Evolutionary conservation across 1,140 invertebrate species (phyloP), one percentile per base, ranked within the genome.

Genomic region (Hypsibius dujardini): DNA sequence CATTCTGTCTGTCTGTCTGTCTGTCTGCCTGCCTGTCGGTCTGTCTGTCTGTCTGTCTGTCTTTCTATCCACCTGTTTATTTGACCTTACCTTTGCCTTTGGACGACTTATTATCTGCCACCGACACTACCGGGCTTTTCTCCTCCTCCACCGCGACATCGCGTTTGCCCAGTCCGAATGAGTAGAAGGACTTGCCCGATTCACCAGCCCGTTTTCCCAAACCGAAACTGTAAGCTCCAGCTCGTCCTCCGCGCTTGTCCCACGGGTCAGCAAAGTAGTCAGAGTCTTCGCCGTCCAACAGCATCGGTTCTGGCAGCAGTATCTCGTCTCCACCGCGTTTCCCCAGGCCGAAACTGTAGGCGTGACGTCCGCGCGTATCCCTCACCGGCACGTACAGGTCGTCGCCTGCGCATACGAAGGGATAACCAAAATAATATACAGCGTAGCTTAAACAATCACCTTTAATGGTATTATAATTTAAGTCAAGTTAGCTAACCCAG

Each of bases 101-200:
- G 28, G 28, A 28, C 28, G 28, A 28, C 28, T 28, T 28, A 28
- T 28, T 28, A 56, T 56, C 50, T 67, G 42, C 42, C 12, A 42
- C 62, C 45, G 12, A 7, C 7, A 42, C 62, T 45, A 45, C 12
- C 3, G 62, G 62, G 42, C 45, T 67, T 12, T 42, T 12, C 12
- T 67, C 3, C 12, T 12, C 62, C 3, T 12, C 12, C 12, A 67
- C 3, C 12, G 42, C 12, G 3, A 67, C 42, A 45, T 67, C 62
- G 7, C 62, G 62, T 67, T 67, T 67, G 12, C 62, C 62, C 62
- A 67, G 62, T 7, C 62, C 62, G 42, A 67, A 67, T 7, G 62
- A 67, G 45, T 67, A 67, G 45, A 15, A 67, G 12, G 62, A 67
- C 62, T 42, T 67, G 3, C 42, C 12, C 62, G 12, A 42, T 15